Percentiles rank a stretch among this genome's conserved stretches.
phyloP scores from a whole-genome alignment of 2,888 invertebrate genomes.

The Drosophila quinaria region DNA sequence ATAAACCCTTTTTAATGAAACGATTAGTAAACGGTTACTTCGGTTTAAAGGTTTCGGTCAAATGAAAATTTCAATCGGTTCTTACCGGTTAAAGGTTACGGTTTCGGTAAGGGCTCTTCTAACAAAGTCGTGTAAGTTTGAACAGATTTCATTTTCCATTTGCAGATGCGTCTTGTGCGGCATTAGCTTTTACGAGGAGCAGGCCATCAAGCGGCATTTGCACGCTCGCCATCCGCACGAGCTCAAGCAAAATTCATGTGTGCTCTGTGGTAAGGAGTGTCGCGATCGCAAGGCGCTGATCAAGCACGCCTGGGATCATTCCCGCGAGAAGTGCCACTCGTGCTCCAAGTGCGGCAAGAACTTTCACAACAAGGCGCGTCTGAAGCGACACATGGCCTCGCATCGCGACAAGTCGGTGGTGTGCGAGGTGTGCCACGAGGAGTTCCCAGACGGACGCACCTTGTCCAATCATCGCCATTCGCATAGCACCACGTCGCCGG shows the following conservation, averaged over 20 bases:
- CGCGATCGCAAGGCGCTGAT: slow-evolving; percentile 89
- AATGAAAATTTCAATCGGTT: no score
- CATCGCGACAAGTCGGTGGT: slow-evolving; percentile 90
- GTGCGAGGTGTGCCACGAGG: slow-evolving; percentile 90
- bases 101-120: no score
- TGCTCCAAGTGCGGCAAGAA: slow-evolving; percentile 90
- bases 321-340: slow-evolving; percentile 88
- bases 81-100: no score
- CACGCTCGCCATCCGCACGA: slow-evolving; percentile 88
- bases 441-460: slow-evolving; percentile 90
- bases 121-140: no score
- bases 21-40: no score
- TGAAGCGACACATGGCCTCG: slow-evolving; percentile 90
- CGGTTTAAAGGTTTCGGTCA: no score
- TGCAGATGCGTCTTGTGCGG: slow-evolving; percentile 89
- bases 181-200: slow-evolving; percentile 88
- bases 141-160: background rate
- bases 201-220: slow-evolving; percentile 89
- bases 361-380: slow-evolving; percentile 89
- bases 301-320: slow-evolving; percentile 90
- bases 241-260: slow-evolving; percentile 89
- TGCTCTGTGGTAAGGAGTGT: slow-evolving; percentile 89
- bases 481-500: slow-evolving; percentile 86
- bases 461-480: slow-evolving; percentile 90
- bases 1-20: no score